Conservation (phyloP, 2,797 vertebrate genomes). For the Clarias pachynema region DNA sequence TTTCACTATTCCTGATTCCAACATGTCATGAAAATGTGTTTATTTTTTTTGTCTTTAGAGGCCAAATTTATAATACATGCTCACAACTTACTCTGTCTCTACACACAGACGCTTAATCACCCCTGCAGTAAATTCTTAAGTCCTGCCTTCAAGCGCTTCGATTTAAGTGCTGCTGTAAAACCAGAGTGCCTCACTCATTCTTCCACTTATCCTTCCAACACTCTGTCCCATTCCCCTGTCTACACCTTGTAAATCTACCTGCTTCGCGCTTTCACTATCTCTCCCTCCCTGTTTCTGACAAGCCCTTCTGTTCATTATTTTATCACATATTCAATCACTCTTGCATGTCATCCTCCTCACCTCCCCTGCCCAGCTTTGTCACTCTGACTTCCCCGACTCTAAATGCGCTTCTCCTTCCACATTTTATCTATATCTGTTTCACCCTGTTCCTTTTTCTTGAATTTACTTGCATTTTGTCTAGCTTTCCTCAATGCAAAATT, state of each 20-base stretch:
- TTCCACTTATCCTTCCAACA: slow-evolving; percentile 49
- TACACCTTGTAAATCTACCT: slow-evolving; percentile 44
- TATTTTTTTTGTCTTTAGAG: neutral
- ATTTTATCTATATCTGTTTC: slow-evolving; percentile 23
- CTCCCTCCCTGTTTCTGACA: slow-evolving; percentile 27
- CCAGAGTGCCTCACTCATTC: slow-evolving; percentile 49
- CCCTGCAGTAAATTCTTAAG: slow-evolving; percentile 46
- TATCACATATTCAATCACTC: slow-evolving; percentile 21
- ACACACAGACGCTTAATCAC: slow-evolving; percentile 23
- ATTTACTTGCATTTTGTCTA: slow-evolving; percentile 16
- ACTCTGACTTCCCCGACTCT: neutral
- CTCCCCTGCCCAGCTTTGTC: neutral
- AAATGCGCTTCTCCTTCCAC: neutral
- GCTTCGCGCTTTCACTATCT: slow-evolving; percentile 8
- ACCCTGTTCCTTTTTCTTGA: slow-evolving; percentile 34
- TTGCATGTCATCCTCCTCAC: neutral
- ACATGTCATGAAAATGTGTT: slow-evolving; percentile 29
- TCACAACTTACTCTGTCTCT: neutral
- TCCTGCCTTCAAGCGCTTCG: slow-evolving; percentile 38
- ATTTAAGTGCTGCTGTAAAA: slow-evolving; percentile 58
- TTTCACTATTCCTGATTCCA: neutral
- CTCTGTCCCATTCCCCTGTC: slow-evolving; percentile 42
- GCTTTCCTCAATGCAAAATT: neutral
- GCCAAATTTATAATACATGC: slow-evolving; percentile 8
- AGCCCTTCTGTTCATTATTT: slow-evolving; percentile 40